Conservation (phyloP, 2,113 vertebrate species). For the Indicator maculatus region DNA sequence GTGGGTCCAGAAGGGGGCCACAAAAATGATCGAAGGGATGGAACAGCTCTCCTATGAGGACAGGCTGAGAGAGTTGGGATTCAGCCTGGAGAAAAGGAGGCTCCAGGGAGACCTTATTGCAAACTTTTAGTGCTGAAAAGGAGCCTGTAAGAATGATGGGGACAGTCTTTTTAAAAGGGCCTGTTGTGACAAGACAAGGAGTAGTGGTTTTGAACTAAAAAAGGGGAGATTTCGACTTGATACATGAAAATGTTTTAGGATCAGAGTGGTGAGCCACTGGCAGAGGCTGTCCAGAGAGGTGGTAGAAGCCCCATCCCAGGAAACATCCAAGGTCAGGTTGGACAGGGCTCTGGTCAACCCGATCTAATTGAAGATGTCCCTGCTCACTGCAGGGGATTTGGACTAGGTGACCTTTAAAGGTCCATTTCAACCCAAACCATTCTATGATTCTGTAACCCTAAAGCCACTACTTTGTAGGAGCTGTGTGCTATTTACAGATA, state of each 20-base stretch:
- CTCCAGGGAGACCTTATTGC: neutral
- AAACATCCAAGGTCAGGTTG: neutral
- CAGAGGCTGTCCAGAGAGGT: neutral
- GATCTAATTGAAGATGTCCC: neutral
- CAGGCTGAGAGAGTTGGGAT: neutral
- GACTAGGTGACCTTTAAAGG: neutral
- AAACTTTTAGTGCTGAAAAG: neutral
- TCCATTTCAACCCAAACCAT: neutral
- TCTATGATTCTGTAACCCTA: neutral
- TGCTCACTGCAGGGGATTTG: neutral
- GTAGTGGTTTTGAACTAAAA: too few relatives aligned
- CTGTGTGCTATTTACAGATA: rapidly evolving
- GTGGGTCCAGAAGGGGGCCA: neutral
- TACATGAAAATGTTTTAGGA: neutral
- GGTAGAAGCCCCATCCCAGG: neutral
- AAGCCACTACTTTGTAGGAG: rapidly evolving
- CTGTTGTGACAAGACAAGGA: neutral
- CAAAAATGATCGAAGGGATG: neutral
- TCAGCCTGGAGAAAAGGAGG: neutral
- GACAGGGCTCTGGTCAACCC: neutral
- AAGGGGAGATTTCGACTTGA: neutral
- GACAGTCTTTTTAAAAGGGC: neutral
- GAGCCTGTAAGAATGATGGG: neutral
- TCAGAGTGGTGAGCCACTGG: neutral
- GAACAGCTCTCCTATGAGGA: neutral